Evolutionary conservation across 2,797 vertebrate species (phyloP), one percentile per base, ranked within the genome.

Genomic region (Bradypodion ventrale): DNA sequence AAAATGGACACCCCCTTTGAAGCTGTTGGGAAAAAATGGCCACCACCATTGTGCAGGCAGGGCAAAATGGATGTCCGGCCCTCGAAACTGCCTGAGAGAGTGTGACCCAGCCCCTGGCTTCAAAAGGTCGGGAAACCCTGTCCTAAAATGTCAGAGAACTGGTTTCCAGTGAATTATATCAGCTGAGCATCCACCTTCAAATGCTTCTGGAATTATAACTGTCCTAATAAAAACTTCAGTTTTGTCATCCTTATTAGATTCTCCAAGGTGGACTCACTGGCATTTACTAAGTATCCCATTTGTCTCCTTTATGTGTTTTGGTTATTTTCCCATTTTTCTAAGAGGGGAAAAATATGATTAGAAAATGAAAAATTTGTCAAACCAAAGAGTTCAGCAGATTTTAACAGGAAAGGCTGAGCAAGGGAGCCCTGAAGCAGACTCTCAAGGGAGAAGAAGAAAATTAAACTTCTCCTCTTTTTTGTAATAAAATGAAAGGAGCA

Each of bases 201-300:
- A 78, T 63, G 68, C 69, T 62, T 78, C 56, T 63, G 12, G 42
- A 63, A 62, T 84, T 72, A 84, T 84, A 78, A 62, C 78, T 78
- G 56, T 49, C 75, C 49, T 78, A 78, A 78, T 84, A 72, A 84
- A 70, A 78, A 84, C 69, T 62, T 86, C 76, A 80, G 78, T 74
- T 87, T 84, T 29, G 82, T 87, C 89, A 73, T 86, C 74, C 83
- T 78, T 90, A 92, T 93, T 90, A 81, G 88, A 75, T 83, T 90
- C 87, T 87, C 86, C 87, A 89, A 83, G 59, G 77, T 0, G 44
- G 86, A 90, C 89, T 40, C 78, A 87, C 87, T 89, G 86, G 93
- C 89, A 92, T 94, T n/a, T 92, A 87, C 90, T 87, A 90, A 89
- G 92, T 91, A 93, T 94, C 91, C 93, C 92, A 93, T 93, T 92